phyloP scores from a whole-genome alignment of 2,888 invertebrate genomes.

The Azorinus chamasolen region DNA sequence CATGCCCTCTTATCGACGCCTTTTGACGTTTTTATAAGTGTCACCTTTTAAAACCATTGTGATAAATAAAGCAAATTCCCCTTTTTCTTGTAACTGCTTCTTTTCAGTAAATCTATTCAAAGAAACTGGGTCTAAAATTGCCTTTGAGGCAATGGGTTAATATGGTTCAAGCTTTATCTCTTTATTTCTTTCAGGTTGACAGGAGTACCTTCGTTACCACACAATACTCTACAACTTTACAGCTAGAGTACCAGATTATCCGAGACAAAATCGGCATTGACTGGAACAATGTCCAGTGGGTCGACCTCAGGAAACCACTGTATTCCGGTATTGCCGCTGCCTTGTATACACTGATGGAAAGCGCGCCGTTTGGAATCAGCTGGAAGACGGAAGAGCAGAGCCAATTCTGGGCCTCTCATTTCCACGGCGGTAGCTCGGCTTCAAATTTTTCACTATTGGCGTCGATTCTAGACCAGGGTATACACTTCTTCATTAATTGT shows the following conservation, averaged over 20 bases:
- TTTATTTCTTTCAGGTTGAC: slow-evolving; percentile 63
- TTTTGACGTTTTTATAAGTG: no score
- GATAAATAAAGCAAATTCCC: no score
- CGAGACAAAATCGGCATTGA: slow-evolving; percentile 65
- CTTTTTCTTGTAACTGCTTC: no score
- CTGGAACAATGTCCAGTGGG: slow-evolving; percentile 70
- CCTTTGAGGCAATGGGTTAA: no score
- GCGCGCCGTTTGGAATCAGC: slow-evolving; percentile 39
- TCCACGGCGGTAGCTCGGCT: slow-evolving; percentile 52
- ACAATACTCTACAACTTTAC: slow-evolving; percentile 34
- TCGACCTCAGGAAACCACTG: slow-evolving; percentile 72
- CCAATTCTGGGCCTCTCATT: slow-evolving; percentile 63
- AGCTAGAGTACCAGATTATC: slow-evolving; percentile 61
- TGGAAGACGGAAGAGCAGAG: slow-evolving; percentile 69
- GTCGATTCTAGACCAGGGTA: slow-evolving; percentile 64
- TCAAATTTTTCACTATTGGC: slow-evolving; percentile 68
- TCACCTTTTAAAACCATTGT: no score
- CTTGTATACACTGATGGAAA: slow-evolving; percentile 52
- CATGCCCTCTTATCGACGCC: no score
- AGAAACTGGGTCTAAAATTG: no score
- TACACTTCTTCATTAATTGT: no score
- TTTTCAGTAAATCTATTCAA: no score
- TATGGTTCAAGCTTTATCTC: no score
- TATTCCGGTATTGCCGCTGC: slow-evolving; percentile 78
- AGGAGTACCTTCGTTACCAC: slow-evolving; percentile 60